Evolutionary conservation across 30 jellyfish, hydroid and myxozoan genomes (phyloP).

Genomic region (Phacellophora camtschatica): DNA sequence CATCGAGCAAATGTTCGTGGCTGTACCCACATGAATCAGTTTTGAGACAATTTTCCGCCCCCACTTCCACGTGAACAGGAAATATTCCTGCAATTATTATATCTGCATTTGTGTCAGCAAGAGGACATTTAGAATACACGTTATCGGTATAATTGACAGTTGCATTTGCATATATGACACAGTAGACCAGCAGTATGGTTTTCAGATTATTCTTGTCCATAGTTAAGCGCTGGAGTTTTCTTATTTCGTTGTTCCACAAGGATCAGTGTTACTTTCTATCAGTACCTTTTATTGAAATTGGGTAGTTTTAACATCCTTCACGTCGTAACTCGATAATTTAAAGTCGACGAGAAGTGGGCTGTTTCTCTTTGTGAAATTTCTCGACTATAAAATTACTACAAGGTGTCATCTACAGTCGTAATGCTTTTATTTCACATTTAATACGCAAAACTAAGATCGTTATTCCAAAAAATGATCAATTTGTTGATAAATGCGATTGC

Average conservation of each 20-base stretch:
- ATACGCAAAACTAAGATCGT: no score
- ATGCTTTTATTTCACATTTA: no score
- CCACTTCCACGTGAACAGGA: slow-evolving; percentile 63
- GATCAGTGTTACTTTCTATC: background rate
- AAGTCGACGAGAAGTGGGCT: no score
- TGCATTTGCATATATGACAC: no score
- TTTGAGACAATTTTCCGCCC: slow-evolving; percentile 40
- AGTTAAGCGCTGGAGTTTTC: background rate
- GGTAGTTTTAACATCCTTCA: no score
- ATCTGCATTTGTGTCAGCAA: slow-evolving; percentile 47
- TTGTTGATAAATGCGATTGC: no score
- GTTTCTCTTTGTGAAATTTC: no score
- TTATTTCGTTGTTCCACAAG: background rate
- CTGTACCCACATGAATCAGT: slow-evolving; percentile 7
- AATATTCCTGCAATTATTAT: slow-evolving; percentile 59
- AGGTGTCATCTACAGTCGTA: no score
- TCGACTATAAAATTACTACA: no score
- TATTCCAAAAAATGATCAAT: no score
- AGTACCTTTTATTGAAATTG: no score
- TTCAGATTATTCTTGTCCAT: background rate
- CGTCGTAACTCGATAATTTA: no score
- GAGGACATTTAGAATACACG: slow-evolving; percentile 39
- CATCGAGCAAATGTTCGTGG: background rate
- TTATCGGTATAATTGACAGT: background rate
- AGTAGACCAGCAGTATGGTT: background rate